phyloP scores from a whole-genome alignment of 2,888 invertebrate genomes.

The Leucophenga maculata region DNA sequence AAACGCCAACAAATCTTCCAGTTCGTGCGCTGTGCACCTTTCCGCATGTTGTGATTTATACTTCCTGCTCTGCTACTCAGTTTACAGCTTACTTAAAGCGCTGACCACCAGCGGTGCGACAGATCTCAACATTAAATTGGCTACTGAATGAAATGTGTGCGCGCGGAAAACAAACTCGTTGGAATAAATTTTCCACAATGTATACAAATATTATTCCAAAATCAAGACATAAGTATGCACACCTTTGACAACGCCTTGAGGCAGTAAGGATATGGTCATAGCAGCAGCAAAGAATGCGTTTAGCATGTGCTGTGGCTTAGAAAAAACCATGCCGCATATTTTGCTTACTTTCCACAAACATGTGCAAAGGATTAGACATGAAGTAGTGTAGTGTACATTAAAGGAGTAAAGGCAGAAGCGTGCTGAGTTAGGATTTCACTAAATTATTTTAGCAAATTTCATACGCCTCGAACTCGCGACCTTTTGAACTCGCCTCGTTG shows the following conservation, averaged over 20 bases:
- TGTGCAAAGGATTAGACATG: conserved; percentile 12
- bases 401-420: no score
- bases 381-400: no score
- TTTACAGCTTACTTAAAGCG: conserved; percentile 34
- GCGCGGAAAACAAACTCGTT: no score
- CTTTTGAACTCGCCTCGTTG: neutral
- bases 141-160: no score
- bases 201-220: neutral
- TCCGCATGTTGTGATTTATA: conserved; percentile 39
- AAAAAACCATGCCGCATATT: neutral
- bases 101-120: neutral
- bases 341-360: conserved; percentile 1
- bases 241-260: conserved; percentile 1
- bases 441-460: neutral
- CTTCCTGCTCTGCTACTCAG: conserved; percentile 41
- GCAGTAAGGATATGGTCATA: neutral
- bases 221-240: neutral
- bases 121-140: no score
- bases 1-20: neutral
- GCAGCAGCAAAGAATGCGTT: neutral
- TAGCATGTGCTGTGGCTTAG: conserved; percentile 14
- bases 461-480: conserved; percentile 2
- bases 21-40: neutral
- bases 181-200: neutral
- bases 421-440: no score